Percentiles rank a stretch among this genome's conserved stretches.
Conservation (phyloP, 2,888 invertebrate species). For the Eueremaeus valkanovi region DNA sequence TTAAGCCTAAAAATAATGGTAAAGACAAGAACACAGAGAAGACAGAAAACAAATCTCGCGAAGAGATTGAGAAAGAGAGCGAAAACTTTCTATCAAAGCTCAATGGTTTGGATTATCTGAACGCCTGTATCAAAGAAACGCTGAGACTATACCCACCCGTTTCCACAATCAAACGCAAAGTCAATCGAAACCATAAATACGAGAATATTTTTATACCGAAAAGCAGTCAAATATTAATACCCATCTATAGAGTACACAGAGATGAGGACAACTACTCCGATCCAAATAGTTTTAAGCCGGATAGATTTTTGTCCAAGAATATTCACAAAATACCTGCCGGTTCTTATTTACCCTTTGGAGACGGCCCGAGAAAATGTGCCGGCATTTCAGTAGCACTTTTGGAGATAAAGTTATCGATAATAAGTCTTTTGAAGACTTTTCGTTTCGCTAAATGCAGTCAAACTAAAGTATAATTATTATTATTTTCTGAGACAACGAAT, state of each 20-base stretch:
- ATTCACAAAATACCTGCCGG: background rate
- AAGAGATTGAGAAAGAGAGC: background rate
- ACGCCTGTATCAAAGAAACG: slow-evolving; percentile 10
- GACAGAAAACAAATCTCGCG: background rate
- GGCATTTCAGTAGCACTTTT: background rate
- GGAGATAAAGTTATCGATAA: background rate
- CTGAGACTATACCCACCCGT: slow-evolving; percentile 4
- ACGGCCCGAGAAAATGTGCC: background rate
- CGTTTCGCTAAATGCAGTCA: slow-evolving; percentile 12
- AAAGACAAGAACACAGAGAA: slow-evolving; percentile 14
- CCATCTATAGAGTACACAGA: background rate
- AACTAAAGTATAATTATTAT: background rate
- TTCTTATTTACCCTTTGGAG: background rate
- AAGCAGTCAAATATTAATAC: background rate
- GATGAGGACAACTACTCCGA: background rate
- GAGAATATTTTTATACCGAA: background rate
- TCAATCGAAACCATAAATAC: too few relatives aligned
- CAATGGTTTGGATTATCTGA: background rate
- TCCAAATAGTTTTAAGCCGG: slow-evolving; percentile 1
- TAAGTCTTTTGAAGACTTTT: background rate
- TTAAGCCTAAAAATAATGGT: background rate
- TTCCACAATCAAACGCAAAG: background rate
- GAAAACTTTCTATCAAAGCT: background rate
- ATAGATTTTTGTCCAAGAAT: background rate
- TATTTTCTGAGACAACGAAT: background rate